Conservation (phyloP, 2,888 invertebrate genomes). For the Ennomos fuscantarius region DNA sequence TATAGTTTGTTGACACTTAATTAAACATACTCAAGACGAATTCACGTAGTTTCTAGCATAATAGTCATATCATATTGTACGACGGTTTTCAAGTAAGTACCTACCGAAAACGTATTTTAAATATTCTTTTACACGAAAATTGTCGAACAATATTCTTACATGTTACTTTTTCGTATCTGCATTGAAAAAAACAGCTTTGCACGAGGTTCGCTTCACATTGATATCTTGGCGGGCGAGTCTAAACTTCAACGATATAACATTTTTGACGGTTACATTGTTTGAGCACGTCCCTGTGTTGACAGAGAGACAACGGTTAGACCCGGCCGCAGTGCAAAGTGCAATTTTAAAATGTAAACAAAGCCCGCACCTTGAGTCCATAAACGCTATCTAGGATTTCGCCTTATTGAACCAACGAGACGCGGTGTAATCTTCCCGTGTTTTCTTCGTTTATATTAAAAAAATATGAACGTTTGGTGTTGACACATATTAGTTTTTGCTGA, state of each 20-base stretch:
- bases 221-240: conserved; percentile 51
- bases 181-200: conserved; percentile 31
- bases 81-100: neutral
- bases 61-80: neutral
- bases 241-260: conserved; percentile 62
- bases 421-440: conserved; percentile 61
- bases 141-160: conserved; percentile 10
- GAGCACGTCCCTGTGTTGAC: conserved; percentile 72
- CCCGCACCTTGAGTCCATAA: conserved; percentile 76
- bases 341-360: conserved; percentile 84
- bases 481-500: conserved; percentile 44
- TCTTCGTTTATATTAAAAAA: conserved; percentile 54
- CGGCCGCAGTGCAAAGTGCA: conserved; percentile 80
- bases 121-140: conserved; percentile 9
- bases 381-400: conserved; percentile 77
- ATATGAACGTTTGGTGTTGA: conserved; percentile 46
- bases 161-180: conserved; percentile 27
- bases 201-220: conserved; percentile 29
- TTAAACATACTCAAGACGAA: conserved; percentile 17
- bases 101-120: conserved; percentile 2
- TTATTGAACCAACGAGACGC: conserved; percentile 71
- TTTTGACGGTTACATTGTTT: conserved; percentile 80
- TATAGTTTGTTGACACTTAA: conserved; percentile 15
- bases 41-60: conserved; percentile 8
- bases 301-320: conserved; percentile 72